These are phyloP conservation scores for Clistopyga incitator DNA, from an alignment of 2,888 invertebrate genomes.

Conservation along the genomic window DNA sequence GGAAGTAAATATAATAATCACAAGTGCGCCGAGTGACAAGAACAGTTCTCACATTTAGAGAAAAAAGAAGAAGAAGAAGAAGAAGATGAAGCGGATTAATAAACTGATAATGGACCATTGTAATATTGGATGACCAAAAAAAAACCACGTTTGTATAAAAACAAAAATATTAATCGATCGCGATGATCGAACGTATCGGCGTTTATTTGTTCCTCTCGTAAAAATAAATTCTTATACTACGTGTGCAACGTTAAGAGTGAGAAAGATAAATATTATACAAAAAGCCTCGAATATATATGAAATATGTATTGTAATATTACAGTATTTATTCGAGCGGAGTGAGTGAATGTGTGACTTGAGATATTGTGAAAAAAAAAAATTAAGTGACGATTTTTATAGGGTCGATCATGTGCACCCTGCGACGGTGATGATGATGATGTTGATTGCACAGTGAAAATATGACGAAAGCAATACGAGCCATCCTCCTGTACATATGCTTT, in stretches of 20 bases:
- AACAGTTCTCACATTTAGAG: slow-evolving; percentile 25
- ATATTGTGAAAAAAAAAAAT: slow-evolving; percentile 25
- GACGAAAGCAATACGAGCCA: slow-evolving; percentile 52
- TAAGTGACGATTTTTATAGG: slow-evolving; percentile 56
- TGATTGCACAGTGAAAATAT: slow-evolving; percentile 42
- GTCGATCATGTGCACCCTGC: slow-evolving; percentile 35
- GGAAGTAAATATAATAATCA: slow-evolving; percentile 15
- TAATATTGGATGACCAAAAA: slow-evolving; percentile 70
- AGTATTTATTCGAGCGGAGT: slow-evolving; percentile 44
- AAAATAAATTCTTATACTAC: slow-evolving; percentile 54
- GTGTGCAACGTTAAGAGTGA: slow-evolving; percentile 40
- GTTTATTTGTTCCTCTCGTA: slow-evolving; percentile 64
- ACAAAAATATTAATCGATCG: slow-evolving; percentile 55
- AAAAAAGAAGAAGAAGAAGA: slow-evolving; percentile 31
- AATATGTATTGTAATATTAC: slow-evolving; percentile 41
- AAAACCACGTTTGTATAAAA: slow-evolving; percentile 66
- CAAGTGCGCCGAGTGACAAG: slow-evolving; percentile 48
- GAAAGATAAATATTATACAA: slow-evolving; percentile 30
- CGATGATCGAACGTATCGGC: slow-evolving; percentile 56
- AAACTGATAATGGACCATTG: slow-evolving; percentile 64
- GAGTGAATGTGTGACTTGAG: slow-evolving; percentile 6
- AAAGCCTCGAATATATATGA: slow-evolving; percentile 47
- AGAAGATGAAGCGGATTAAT: slow-evolving; percentile 47
- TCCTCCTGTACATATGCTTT: slow-evolving; percentile 50
- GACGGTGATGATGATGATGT: slow-evolving; percentile 36